phyloP scores from a whole-genome alignment of 2,113 vertebrate species.

The Irena cyanogastra region DNA sequence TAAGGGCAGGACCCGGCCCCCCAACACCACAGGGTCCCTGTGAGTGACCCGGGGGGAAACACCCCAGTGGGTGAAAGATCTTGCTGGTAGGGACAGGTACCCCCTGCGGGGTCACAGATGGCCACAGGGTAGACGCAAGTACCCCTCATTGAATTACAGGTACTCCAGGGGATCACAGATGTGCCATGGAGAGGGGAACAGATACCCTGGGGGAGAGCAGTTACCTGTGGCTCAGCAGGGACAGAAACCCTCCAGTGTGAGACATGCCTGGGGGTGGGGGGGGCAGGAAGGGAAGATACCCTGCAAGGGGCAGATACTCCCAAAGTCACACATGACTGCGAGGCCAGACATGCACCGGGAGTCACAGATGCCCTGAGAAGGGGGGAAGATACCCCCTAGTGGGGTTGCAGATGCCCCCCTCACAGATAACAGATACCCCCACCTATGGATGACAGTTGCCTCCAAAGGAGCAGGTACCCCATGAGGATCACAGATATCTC shows the following conservation, averaged over 20 bases:
- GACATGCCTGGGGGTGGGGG: accelerated
- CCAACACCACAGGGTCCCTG: too few species aligned
- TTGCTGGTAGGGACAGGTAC: too few species aligned
- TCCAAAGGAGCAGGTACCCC: not conserved
- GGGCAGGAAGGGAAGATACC: not conserved
- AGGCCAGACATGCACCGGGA: too few species aligned
- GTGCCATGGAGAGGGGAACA: not conserved
- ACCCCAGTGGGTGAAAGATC: not conserved
- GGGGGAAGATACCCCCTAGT: not conserved
- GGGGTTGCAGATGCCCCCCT: too few species aligned
- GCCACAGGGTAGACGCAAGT: not conserved
- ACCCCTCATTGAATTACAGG: not conserved
- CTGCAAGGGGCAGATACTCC: not conserved
- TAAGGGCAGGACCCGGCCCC: not conserved
- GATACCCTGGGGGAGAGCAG: not conserved
- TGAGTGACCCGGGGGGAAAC: too few species aligned
- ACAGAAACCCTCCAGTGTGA: not conserved
- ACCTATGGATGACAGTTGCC: not conserved
- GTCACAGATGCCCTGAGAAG: not conserved
- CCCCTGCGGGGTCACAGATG: not conserved
- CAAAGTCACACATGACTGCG: not conserved
- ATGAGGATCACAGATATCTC: not conserved
- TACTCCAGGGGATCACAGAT: not conserved
- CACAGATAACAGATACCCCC: not conserved
- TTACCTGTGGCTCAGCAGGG: not conserved